These are phyloP conservation scores for Magallana ariakensis DNA, from an alignment of 1,140 invertebrate genomes.

Conservation along the genomic window DNA sequence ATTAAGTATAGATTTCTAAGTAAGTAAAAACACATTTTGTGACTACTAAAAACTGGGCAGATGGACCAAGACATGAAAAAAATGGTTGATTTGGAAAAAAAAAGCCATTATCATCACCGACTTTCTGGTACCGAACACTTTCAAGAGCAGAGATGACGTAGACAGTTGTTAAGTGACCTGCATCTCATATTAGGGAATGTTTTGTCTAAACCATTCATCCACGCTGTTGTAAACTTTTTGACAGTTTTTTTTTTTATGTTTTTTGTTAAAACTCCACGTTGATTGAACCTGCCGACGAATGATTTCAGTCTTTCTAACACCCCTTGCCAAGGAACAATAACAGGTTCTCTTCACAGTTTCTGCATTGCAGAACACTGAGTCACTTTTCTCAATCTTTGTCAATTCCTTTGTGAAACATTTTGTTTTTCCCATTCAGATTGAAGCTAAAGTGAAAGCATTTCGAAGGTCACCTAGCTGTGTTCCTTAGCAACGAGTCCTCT, in stretches of 20 bases:
- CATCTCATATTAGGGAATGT: slow-evolving; percentile 14
- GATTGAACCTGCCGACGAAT: slow-evolving; percentile 37
- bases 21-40: slow-evolving; percentile 15
- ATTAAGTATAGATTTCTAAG: slow-evolving; percentile 19
- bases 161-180: slow-evolving; percentile 8
- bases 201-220: slow-evolving; percentile 38
- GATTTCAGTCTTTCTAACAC: slow-evolving; percentile 19
- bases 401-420: neutral
- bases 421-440: neutral
- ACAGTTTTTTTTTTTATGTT: neutral
- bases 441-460: slow-evolving; percentile 3
- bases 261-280: slow-evolving; percentile 1
- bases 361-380: neutral
- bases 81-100: neutral
- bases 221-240: slow-evolving; percentile 15
- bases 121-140: neutral
- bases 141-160: slow-evolving; percentile 21
- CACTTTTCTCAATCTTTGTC: slow-evolving; percentile 28
- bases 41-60: neutral
- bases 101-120: neutral
- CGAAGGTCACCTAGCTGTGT: neutral
- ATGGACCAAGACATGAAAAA: neutral
- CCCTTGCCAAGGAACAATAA: slow-evolving; percentile 1
- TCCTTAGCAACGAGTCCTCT: slow-evolving; percentile 24
- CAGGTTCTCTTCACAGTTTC: neutral